These are phyloP conservation scores for Coremacera marginata DNA, from an alignment of 2,888 invertebrate species.

Conservation along the genomic window DNA sequence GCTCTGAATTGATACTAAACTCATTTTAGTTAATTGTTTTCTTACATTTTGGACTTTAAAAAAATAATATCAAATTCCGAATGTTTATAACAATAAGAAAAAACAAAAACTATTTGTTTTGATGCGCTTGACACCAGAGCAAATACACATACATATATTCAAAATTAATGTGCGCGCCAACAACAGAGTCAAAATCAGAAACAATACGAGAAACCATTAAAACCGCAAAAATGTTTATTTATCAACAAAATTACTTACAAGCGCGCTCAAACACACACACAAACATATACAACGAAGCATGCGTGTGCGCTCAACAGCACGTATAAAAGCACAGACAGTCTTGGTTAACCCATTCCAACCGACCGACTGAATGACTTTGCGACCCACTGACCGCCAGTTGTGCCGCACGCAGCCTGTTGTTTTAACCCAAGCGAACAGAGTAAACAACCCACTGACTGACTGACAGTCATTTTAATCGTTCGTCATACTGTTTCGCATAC, in stretches of 20 bases:
- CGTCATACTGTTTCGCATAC: no score
- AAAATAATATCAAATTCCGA: no score
- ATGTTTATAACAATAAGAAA: no score
- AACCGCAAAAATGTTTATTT: constrained; percentile 10
- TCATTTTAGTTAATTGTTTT: no score
- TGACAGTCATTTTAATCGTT: no score
- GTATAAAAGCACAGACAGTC: no score
- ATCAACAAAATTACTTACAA: neutral
- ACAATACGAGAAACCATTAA: neutral
- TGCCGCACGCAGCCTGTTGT: no score
- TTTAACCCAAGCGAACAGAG: neutral
- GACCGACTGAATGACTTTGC: no score
- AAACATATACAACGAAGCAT: neutral
- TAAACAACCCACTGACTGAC: neutral
- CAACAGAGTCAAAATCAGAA: neutral
- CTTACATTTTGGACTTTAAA: no score
- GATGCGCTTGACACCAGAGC: neutral
- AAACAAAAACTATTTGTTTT: neutral
- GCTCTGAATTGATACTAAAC: no score
- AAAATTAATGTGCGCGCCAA: neutral
- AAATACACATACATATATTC: neutral
- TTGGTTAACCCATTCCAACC: no score
- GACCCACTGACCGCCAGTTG: no score
- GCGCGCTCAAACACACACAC: neutral
- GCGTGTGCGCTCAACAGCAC: neutral